Evolutionary conservation across 2,797 vertebrate genomes (phyloP), one percentile per base, ranked within the genome.

Genomic region (Anguilla pacifica): DNA sequence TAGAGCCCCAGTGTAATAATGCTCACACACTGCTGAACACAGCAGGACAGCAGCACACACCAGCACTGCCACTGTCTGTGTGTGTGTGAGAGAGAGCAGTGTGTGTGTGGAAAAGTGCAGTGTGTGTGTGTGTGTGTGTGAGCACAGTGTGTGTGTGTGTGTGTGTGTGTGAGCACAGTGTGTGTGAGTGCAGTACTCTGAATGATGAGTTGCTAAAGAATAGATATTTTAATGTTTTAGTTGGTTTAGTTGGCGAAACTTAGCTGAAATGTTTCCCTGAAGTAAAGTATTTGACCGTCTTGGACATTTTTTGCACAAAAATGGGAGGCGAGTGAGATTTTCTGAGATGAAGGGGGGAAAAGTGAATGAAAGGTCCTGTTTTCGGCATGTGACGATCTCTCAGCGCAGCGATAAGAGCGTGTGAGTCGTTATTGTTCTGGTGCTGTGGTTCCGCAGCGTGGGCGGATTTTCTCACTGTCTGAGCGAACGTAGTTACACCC

Each of bases 21-120:
- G 39, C 51, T 77, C 85, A 28, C 15, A 55, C 77, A 86, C 1
- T 81, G 77, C 77, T 81, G 77, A 25, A 81, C 39, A n/a, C 77
- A 51, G 46, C 77, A 46, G 46, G 43, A 81, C 6, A 39, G 31
- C 72, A 77, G 31, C 31, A 19, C 11, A 46, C 43, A 22, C 39
- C 28, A 43, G 19, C n/a, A 25, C 6, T 9, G 77, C 77, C 67
- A n/a, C 67, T 74, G 70, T 31, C 31, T 7, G 19, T 81, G 43
- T 31, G n/a, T 39, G 6, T 31, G 28, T 28, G 28, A 74, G 70
- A 1, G 19, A 74, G 28, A 7, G 22, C 25, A 25, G 5, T 35
- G 51, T 39, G 39, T 39, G 39, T 39, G 39, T 39, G 39, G 35
- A 35, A 61, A 22, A 61, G 22, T 22, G 5, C 17, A 61, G 59